These are phyloP conservation scores for Melanotaenia duboulayi DNA, from an alignment of 2,113 vertebrate genomes.

Conservation along the genomic window DNA sequence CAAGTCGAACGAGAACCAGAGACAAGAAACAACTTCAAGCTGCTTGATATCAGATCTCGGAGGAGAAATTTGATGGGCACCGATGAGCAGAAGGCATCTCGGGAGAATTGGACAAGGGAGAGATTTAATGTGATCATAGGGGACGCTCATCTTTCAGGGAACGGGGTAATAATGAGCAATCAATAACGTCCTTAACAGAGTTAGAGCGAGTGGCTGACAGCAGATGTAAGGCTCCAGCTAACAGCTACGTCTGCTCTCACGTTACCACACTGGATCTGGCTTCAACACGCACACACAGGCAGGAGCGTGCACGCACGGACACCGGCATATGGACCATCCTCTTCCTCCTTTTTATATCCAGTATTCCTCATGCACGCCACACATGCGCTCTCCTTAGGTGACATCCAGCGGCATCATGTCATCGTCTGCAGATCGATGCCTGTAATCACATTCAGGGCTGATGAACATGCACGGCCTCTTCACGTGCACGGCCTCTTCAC, in stretches of 20 bases:
- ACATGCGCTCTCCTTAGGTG: conserved; percentile 58
- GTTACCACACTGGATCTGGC: conserved; percentile 65
- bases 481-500: too few relatives aligned
- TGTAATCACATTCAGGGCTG: conserved; percentile 74
- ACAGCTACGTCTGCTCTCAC: conserved; percentile 77
- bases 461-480: conserved; percentile 34
- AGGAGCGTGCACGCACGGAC: conserved; percentile 3
- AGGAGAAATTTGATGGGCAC: conserved; percentile 79
- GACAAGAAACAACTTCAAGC: conserved; percentile 66
- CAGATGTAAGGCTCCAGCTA: conserved; percentile 77
- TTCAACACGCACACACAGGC: conserved; percentile 25
- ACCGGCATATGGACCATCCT: conserved; percentile 46
- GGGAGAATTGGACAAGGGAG: conserved; percentile 79
- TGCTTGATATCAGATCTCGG: conserved; percentile 80
- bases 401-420: conserved; percentile 66
- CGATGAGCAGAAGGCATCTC: conserved; percentile 82
- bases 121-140: conserved; percentile 85
- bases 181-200: conserved; percentile 82
- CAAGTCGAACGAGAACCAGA: conserved; percentile 46
- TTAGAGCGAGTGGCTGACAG: conserved; percentile 77
- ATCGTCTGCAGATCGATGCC: conserved; percentile 66
- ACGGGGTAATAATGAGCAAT: conserved; percentile 83
- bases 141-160: conserved; percentile 85
- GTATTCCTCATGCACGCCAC: conserved; percentile 15
- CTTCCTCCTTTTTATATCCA: conserved; percentile 3